A percentile compares a stretch with the other conserved stretches of the same genome.
Conservation (phyloP, 2,113 vertebrate genomes). For the Thryonomys swinderianus region DNA sequence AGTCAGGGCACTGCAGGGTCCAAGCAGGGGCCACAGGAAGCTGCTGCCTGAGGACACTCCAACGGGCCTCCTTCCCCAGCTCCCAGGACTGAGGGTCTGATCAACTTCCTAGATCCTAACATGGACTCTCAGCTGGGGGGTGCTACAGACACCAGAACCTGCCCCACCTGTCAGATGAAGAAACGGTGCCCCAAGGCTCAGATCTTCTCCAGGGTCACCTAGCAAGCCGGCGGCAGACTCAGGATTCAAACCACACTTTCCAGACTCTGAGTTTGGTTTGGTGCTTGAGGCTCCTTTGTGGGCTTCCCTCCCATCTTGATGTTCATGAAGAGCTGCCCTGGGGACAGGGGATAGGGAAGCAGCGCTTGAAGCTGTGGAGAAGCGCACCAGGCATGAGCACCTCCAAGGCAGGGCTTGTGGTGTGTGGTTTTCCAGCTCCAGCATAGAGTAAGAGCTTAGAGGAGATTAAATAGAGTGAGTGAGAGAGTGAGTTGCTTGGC, state of each 20-base stretch:
- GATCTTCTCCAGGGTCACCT: neutral
- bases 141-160: neutral
- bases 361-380: neutral
- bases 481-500: neutral
- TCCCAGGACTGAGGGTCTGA: neutral
- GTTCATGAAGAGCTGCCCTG: neutral
- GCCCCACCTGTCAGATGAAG: neutral
- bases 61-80: neutral
- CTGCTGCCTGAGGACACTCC: neutral
- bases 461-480: neutral
- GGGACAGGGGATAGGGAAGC: neutral
- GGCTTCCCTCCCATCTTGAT: neutral
- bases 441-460: neutral
- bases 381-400: neutral
- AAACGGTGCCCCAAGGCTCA: neutral
- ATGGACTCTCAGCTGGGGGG: neutral
- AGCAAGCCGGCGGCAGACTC: accelerated
- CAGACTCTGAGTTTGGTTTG: neutral
- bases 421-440: accelerated
- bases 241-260: neutral
- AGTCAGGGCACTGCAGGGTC: neutral
- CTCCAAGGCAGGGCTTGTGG: neutral
- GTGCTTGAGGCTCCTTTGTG: accelerated
- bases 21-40: neutral
- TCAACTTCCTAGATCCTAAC: neutral